Conservation (phyloP, 2,797 vertebrate species). For the Heliangelus exortis region DNA sequence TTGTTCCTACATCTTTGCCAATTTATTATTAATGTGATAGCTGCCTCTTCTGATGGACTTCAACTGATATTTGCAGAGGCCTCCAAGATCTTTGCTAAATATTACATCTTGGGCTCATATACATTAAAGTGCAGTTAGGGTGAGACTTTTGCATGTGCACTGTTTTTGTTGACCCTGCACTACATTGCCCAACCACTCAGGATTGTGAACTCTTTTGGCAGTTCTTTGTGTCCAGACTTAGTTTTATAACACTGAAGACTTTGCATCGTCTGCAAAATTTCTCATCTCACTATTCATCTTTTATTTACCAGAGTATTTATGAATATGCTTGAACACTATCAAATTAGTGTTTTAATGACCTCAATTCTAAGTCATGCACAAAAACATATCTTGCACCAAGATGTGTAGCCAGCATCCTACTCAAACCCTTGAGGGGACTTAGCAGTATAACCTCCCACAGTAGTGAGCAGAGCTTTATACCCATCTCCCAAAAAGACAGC, state of each 20-base stretch:
- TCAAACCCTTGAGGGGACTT: background rate
- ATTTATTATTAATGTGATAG: background rate
- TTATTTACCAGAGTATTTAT: background rate
- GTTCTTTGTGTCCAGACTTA: background rate
- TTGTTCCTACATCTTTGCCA: background rate
- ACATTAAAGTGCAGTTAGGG: background rate
- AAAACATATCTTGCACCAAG: background rate
- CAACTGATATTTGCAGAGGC: background rate
- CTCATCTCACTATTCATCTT: background rate
- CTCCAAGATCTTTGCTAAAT: background rate
- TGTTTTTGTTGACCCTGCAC: background rate
- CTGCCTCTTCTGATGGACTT: background rate
- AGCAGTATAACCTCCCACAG: background rate
- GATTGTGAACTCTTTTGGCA: background rate
- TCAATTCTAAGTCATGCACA: background rate
- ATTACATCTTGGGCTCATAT: background rate
- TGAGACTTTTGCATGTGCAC: background rate
- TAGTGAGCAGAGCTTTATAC: background rate
- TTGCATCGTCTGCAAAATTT: constrained; percentile 16
- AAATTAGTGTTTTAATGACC: background rate
- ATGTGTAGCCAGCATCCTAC: background rate
- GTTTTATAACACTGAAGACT: background rate
- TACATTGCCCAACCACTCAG: background rate
- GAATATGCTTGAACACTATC: background rate
- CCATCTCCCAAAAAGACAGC: background rate